phyloP scores from a whole-genome alignment of 2,797 vertebrate genomes.

The Micropoecilia bifurca region DNA sequence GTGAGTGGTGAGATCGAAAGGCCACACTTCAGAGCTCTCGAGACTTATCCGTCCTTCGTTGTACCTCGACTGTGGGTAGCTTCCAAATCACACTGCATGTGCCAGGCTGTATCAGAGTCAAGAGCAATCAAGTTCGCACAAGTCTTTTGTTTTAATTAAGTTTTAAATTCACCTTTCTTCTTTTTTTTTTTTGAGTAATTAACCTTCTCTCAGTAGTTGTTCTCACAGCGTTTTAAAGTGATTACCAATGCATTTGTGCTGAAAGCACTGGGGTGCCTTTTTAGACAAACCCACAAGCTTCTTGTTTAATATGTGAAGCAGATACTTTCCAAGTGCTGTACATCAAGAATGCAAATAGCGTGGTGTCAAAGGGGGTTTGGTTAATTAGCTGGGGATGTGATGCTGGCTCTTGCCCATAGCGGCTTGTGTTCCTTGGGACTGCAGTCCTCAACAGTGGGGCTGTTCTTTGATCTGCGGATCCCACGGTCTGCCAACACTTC shows the following conservation, averaged over 20 bases:
- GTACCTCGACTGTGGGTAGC: not conserved
- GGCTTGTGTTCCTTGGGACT: slow-evolving; percentile 59
- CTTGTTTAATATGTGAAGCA: slow-evolving; percentile 68
- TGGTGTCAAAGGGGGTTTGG: slow-evolving; percentile 62
- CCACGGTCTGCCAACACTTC: slow-evolving; percentile 60
- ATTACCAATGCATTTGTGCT: slow-evolving; percentile 70
- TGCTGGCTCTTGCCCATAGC: slow-evolving; percentile 59
- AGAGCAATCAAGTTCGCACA: slow-evolving; percentile 8
- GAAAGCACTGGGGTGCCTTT: slow-evolving; percentile 69
- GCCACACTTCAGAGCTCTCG: slow-evolving; percentile 46
- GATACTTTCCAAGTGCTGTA: slow-evolving; percentile 60
- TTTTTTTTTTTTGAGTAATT: slow-evolving; percentile 23
- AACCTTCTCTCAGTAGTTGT: slow-evolving; percentile 22
- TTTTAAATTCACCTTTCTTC: slow-evolving; percentile 13
- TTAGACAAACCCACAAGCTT: slow-evolving; percentile 70
- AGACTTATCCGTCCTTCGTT: slow-evolving; percentile 27
- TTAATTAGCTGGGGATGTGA: slow-evolving; percentile 73
- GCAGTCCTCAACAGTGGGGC: slow-evolving; percentile 49
- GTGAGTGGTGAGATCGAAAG: slow-evolving; percentile 41
- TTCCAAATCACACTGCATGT: not conserved
- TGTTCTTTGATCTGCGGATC: slow-evolving; percentile 73
- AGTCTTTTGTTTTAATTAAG: slow-evolving; percentile 24
- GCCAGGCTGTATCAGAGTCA: slow-evolving; percentile 3
- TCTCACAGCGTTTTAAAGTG: slow-evolving; percentile 47
- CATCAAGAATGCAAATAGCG: slow-evolving; percentile 73